phyloP scores from a whole-genome alignment of 2,888 invertebrate species.

The Strigamia maritima region DNA sequence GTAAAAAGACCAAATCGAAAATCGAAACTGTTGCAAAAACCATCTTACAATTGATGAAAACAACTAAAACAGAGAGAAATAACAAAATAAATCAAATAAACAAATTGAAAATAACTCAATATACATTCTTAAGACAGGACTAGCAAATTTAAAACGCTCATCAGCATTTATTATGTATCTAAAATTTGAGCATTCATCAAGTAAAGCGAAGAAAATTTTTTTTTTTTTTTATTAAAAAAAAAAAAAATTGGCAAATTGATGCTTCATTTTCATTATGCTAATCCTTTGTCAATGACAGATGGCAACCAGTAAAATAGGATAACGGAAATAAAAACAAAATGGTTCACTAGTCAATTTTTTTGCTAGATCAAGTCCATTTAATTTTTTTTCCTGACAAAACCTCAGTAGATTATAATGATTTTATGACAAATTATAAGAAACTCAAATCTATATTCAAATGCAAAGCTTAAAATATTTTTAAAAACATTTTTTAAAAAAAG shows the following conservation, averaged over 20 bases:
- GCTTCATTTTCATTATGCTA: slow-evolving; percentile 14
- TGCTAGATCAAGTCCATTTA: too few species aligned
- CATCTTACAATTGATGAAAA: not conserved
- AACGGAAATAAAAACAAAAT: too few species aligned
- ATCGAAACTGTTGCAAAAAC: not conserved
- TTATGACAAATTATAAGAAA: not conserved
- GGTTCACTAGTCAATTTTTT: too few species aligned
- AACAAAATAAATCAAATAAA: too few species aligned
- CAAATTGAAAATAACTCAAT: too few species aligned
- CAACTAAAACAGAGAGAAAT: not conserved
- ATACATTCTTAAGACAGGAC: not conserved
- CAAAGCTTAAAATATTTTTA: not conserved
- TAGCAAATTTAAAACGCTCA: not conserved
- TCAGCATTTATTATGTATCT: not conserved
- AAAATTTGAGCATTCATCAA: not conserved
- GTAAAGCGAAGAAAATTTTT: not conserved
- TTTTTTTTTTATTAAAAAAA: too few species aligned
- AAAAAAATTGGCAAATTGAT: slow-evolving; percentile 11
- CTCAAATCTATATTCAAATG: too few species aligned
- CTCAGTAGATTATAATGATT: too few species aligned
- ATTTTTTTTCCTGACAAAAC: too few species aligned
- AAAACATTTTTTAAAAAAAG: not conserved
- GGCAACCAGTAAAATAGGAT: not conserved
- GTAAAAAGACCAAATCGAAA: not conserved
- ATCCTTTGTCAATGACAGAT: not conserved